phyloP scores from a whole-genome alignment of 2,797 vertebrate species.

The Pseudomugil gertrudae region DNA sequence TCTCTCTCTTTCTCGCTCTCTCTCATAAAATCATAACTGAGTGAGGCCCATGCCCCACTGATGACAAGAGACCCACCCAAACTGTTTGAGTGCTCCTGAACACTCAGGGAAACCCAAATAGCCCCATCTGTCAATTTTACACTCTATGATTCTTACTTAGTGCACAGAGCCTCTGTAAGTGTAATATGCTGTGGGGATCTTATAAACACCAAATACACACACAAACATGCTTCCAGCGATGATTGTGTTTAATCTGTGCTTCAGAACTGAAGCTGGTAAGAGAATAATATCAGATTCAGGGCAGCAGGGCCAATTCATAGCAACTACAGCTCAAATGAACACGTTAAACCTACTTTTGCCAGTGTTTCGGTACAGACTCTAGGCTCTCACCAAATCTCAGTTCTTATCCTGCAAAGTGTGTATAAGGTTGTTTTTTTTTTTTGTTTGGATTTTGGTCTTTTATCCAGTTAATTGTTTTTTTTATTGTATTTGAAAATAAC shows the following conservation, averaged over 20 bases:
- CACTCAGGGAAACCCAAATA: conserved; percentile 70
- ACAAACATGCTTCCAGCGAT: conserved; percentile 59
- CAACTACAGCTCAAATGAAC: conserved; percentile 10
- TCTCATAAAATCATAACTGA: conserved; percentile 57
- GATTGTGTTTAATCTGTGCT: conserved; percentile 59
- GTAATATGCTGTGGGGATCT: conserved; percentile 69
- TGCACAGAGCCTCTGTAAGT: conserved; percentile 48
- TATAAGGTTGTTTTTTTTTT: too few relatives aligned
- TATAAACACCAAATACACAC: conserved; percentile 60
- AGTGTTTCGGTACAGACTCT: background rate
- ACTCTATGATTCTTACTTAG: conserved; percentile 72
- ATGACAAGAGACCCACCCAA: conserved; percentile 66
- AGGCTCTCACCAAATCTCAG: background rate
- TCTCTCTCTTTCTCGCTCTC: too few relatives aligned
- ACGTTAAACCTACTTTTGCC: background rate
- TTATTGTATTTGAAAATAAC: too few relatives aligned
- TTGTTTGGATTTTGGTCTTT: too few relatives aligned
- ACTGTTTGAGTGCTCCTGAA: conserved; percentile 62
- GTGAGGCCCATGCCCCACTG: conserved; percentile 52
- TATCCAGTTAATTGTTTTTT: too few relatives aligned
- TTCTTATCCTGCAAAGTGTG: too few relatives aligned
- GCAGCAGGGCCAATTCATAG: conserved; percentile 25
- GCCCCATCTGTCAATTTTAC: conserved; percentile 75
- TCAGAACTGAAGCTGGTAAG: conserved; percentile 35
- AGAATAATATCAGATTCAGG: conserved; percentile 38